Base-by-base conservation (phyloP, 2,113 vertebrate genomes). In the Anarrhichthys ocellatus region DNA sequence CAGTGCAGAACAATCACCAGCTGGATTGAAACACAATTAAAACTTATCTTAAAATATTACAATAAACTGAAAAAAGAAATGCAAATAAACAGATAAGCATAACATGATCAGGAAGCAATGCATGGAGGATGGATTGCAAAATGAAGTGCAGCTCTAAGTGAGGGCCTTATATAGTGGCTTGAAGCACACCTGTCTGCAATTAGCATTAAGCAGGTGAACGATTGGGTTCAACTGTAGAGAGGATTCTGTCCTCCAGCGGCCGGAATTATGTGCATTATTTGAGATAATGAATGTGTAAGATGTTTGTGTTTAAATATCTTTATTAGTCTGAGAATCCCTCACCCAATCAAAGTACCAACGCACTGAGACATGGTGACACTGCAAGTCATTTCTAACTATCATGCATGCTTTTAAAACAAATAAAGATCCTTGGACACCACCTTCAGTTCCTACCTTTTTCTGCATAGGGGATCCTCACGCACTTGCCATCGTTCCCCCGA, bases 401-500 rank as follows among this genome's bases (percentile, higher is more conserved):
- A 10, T 42, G 17, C 27, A 34, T 34, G 34, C 24, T 18, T 20
- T n/a, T n/a, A n/a, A n/a, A n/a, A n/a, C n/a, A n/a, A 66, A 40
- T 22, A 29, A 40, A 54, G 40, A 44, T 14, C 20, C 32, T 1
- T 32, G 6, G 38, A 22, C 32, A 36, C 32, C 24, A 70, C 7
- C 5, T 10, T 36, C 20, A 5, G 3, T n/a, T 52, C 62, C 46
- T 92, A 94, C 94, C 95, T 95, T 96, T 96, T 20, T 94, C 94
- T 38, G 96, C 65, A 6, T 96, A 94, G 0, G 95, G 95, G 59
- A 96, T 94, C 61, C 27, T 88, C 73, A 88, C 85, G 87, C 96
- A 95, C 62, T 95, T 96, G 1, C 96, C 96, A 0, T 96, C 94
- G 1, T 91, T 76, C 2, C 96, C 97, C 1, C 24, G 83, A 80